Evolutionary conservation across 2,797 vertebrate species (phyloP).

Genomic region (Rallus crepitans): DNA sequence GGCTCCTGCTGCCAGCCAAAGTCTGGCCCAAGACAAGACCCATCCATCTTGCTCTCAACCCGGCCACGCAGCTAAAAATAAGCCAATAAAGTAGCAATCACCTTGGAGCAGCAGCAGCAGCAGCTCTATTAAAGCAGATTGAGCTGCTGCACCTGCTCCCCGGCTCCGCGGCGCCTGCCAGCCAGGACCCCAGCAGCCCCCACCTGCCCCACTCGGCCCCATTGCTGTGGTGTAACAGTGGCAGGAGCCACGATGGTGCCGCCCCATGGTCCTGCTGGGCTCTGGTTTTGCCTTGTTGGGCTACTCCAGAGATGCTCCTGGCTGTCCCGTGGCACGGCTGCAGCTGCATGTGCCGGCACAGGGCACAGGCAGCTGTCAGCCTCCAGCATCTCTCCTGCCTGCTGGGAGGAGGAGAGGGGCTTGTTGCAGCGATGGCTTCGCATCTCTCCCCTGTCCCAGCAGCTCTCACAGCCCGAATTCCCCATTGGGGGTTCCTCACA

Average conservation of each 20-base stretch:
- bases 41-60: constrained; percentile 24
- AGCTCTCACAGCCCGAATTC: fast-evolving
- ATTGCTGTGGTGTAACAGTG: fast-evolving
- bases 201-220: background rate
- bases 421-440: background rate
- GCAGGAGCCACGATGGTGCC: background rate
- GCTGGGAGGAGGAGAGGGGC: background rate
- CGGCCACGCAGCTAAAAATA: background rate
- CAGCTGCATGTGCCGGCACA: fast-evolving
- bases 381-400: background rate
- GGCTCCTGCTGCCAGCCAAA: background rate
- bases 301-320: background rate
- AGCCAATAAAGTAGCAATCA: constrained; percentile 54
- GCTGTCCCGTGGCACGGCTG: background rate
- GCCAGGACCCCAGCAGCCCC: background rate
- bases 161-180: fast-evolving
- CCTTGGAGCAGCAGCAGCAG: constrained; percentile 3
- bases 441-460: background rate
- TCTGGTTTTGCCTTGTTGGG: background rate
- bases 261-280: background rate
- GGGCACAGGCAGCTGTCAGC: background rate
- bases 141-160: background rate
- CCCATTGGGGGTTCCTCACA: fast-evolving
- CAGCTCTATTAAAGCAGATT: background rate
- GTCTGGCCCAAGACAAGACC: background rate